Conservation (phyloP, 2,797 vertebrate species). For the Smutsia gigantea region DNA sequence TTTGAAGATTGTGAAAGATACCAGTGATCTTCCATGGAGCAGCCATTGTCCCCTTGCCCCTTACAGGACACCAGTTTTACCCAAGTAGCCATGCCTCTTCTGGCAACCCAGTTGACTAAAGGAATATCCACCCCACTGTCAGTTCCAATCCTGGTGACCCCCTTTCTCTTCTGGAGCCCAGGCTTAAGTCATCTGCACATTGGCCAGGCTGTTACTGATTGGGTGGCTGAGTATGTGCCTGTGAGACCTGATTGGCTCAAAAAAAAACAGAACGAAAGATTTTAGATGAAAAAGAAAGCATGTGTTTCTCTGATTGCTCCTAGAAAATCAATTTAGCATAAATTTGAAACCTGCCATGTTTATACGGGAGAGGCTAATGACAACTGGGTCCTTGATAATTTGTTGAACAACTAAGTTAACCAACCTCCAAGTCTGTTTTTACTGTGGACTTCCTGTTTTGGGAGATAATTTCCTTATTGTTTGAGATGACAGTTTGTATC, state of each 20-base stretch:
- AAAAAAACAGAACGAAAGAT: neutral
- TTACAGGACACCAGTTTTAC: neutral
- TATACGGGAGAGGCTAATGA: neutral
- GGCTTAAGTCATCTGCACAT: neutral
- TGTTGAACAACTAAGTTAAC: neutral
- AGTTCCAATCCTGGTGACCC: neutral
- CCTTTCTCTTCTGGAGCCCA: neutral
- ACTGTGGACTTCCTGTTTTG: neutral
- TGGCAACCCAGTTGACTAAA: neutral
- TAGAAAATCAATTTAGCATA: neutral
- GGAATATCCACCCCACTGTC: neutral
- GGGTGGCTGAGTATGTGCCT: neutral
- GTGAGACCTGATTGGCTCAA: neutral
- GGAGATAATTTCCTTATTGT: conserved; percentile 2
- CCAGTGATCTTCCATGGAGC: neutral
- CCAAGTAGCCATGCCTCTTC: neutral
- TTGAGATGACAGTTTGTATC: conserved; percentile 19
- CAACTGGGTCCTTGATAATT: neutral
- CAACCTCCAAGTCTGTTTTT: neutral
- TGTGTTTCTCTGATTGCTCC: neutral
- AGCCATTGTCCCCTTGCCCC: neutral
- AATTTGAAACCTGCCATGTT: conserved; percentile 12
- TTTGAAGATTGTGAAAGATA: neutral
- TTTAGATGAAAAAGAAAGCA: neutral
- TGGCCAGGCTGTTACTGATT: neutral